A percentile compares a stretch with the other conserved stretches of the same genome.
phyloP scores from a whole-genome alignment of 2,888 invertebrate genomes.

The Macrophya alboannulata region DNA sequence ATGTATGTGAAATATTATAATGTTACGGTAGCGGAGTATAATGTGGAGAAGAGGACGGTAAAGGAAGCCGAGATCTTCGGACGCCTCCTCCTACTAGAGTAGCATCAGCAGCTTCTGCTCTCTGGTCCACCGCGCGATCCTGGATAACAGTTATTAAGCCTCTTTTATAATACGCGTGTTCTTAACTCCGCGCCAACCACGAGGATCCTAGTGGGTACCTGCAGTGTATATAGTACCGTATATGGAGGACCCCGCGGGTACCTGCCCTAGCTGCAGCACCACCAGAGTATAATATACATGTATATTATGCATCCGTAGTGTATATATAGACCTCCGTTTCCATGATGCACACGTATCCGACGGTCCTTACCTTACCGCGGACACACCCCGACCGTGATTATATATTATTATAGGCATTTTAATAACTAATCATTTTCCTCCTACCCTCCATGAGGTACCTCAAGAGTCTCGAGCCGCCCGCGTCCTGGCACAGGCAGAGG shows the following conservation, averaged over 20 bases:
- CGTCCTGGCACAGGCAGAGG: constrained; percentile 23
- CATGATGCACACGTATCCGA: constrained; percentile 27
- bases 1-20: not conserved
- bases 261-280: constrained; percentile 24
- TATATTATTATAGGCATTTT: constrained; percentile 80
- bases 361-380: constrained; percentile 60
- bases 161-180: constrained; percentile 78
- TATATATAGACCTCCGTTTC: constrained; percentile 21
- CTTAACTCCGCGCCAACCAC: constrained; percentile 62
- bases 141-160: constrained; percentile 80
- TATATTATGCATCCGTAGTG: constrained; percentile 27
- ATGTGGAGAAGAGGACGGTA: not conserved
- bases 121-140: constrained; percentile 73
- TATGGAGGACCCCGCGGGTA: constrained; percentile 22
- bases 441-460: constrained; percentile 66
- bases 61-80: constrained; percentile 62
- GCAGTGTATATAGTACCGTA: constrained; percentile 19
- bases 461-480: constrained; percentile 23
- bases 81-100: constrained; percentile 50
- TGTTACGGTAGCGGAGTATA: constrained; percentile 41
- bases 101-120: constrained; percentile 47
- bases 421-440: constrained; percentile 79
- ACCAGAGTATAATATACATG: constrained; percentile 15
- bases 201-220: constrained; percentile 26
- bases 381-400: constrained; percentile 79